phyloP scores from a whole-genome alignment of 2,113 vertebrate genomes.

The Gallinago undulata region DNA sequence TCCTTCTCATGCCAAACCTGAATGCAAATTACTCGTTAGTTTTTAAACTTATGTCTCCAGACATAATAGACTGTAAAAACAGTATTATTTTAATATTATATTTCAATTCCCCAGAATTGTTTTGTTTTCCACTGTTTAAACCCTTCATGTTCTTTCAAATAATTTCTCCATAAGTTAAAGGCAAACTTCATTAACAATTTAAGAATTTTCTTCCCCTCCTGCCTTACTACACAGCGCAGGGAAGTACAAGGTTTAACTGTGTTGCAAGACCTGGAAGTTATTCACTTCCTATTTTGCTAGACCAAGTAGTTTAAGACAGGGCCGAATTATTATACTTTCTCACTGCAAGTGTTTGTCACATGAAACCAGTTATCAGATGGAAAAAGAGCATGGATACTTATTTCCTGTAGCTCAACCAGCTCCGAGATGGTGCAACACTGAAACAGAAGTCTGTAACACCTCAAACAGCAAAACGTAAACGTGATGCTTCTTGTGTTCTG shows the following conservation, averaged over 20 bases:
- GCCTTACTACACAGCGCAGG: not conserved
- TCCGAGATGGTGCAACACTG: not conserved
- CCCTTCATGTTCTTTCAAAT: not conserved
- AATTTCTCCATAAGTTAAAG: not conserved
- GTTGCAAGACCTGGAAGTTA: not conserved
- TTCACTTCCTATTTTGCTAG: not conserved
- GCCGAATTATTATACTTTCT: not conserved
- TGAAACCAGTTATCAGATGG: not conserved
- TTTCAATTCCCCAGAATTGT: not conserved
- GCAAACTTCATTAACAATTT: not conserved
- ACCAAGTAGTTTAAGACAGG: not conserved
- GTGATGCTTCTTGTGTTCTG: accelerated
- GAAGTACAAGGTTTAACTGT: not conserved
- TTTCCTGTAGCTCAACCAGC: not conserved
- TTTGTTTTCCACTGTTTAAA: not conserved
- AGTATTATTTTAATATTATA: not conserved
- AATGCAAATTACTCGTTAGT: not conserved
- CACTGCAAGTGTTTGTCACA: not conserved
- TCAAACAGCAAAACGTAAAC: not conserved
- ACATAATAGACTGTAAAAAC: not conserved
- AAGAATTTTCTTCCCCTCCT: not conserved
- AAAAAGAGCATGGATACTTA: accelerated
- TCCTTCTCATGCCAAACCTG: not conserved
- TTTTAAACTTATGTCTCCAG: not conserved
- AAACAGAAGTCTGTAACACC: not conserved